Conservation (phyloP, 2,113 vertebrate species). For the Emydura subglobosa region DNA sequence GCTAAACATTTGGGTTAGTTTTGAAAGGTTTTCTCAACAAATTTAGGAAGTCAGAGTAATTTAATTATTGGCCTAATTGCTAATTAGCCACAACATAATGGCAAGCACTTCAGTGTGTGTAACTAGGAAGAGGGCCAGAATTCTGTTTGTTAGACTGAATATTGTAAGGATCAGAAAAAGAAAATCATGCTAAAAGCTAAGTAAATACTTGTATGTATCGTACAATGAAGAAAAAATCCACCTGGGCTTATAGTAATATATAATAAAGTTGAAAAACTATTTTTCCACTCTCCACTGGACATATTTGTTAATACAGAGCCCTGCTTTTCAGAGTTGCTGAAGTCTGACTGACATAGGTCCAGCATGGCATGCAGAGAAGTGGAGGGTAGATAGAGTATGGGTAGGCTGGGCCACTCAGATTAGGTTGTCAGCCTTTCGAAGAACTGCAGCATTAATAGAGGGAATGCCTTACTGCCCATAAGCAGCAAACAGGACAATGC, state of each 20-base stretch:
- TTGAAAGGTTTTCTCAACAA: slow-evolving; percentile 24
- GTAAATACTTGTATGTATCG: background rate
- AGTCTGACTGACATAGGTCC: background rate
- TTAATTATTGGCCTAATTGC: slow-evolving; percentile 7
- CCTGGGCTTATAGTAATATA: background rate
- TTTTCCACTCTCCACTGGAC: background rate
- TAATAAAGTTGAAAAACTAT: background rate
- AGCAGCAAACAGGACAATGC: background rate
- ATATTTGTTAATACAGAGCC: background rate
- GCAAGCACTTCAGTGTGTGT: background rate
- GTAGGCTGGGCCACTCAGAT: background rate
- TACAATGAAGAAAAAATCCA: background rate
- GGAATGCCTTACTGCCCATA: background rate
- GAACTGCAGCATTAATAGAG: background rate
- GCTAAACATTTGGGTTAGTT: background rate
- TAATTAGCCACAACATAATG: background rate
- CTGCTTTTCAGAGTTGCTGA: background rate
- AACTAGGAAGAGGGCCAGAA: slow-evolving; percentile 8
- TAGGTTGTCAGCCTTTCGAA: background rate
- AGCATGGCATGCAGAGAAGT: background rate
- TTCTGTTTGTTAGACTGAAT: background rate
- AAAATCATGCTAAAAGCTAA: background rate
- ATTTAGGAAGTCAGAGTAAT: slow-evolving; percentile 9
- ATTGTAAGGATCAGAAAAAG: background rate
- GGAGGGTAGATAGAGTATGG: background rate